Base-by-base conservation (phyloP, 2,113 vertebrate species). In the Lagopus muta region DNA sequence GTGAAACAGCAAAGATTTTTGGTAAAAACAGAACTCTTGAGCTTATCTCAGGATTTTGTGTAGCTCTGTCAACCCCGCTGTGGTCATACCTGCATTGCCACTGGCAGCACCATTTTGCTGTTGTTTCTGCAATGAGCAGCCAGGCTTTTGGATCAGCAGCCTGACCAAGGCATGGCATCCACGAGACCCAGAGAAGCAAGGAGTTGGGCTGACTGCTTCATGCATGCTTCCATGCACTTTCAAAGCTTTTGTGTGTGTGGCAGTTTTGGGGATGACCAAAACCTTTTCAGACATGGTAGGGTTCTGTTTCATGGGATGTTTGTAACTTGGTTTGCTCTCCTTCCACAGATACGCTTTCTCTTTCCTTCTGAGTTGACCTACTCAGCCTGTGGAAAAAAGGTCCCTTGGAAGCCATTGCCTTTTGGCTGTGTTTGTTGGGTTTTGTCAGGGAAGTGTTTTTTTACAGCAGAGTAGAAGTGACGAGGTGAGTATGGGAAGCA, bases 271-370 rank as follows among this genome's bases (percentile, higher is more conserved):
- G 52, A 15, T 4, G 8, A 2, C 24, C 7, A 17, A 21, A 66
- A 62, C 14, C 28, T 79, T 8, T 34, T 76, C 45, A n/a, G 47
- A 42, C 11, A 1, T 1, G 5, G 4, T 1, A 12, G 30, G 3
- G 8, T 24, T 84, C 3, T 30, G 61, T 74, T 64, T 62, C 11
- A 2, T 0, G 8, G 38, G 18, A 11, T 52, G 13, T 69, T 62
- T 19, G 8, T 38, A 40, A 45, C 48, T 83, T 73, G 10, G 34
- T 82, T 86, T 69, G 11, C 66, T 55, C 24, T 22, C 60, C 45
- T 73, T 52, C 22, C 36, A 19, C 48, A 72, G 24, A 67, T 38
- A 3, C 13, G 3, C 7, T 77, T 67, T 34, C n/a, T 57, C 6
- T 80, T 67, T 32, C n/a, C 61, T 64, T 82, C 30, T 0, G 8